These are phyloP conservation scores for Triplophysa rosa DNA, from an alignment of 2,113 vertebrate species.

Conservation along the genomic window DNA sequence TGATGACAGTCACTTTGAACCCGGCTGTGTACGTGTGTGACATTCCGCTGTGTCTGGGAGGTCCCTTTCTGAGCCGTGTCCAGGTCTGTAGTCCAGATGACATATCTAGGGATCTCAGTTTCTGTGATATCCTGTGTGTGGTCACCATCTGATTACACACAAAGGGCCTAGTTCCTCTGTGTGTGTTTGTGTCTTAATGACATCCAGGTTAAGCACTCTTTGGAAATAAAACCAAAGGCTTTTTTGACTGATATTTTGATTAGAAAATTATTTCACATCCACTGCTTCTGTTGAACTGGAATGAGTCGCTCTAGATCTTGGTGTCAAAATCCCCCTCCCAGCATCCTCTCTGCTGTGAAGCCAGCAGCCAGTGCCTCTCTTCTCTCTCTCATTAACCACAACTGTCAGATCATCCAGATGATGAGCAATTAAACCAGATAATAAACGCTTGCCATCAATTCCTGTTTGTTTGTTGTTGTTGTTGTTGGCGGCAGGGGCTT, in stretches of 20 bases:
- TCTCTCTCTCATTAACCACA: slow-evolving; percentile 82
- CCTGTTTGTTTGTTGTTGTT: slow-evolving; percentile 81
- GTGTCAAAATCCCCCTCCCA: slow-evolving; percentile 29
- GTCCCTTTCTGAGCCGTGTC: slow-evolving; percentile 59
- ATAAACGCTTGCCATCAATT: slow-evolving; percentile 82
- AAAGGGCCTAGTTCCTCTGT: slow-evolving; percentile 12
- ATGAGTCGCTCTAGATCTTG: slow-evolving; percentile 55
- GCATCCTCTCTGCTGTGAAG: slow-evolving; percentile 63
- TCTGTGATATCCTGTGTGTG: slow-evolving; percentile 64
- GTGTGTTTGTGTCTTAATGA: slow-evolving; percentile 47
- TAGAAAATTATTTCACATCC: slow-evolving; percentile 55
- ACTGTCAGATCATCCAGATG: slow-evolving; percentile 83
- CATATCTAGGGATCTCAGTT: slow-evolving; percentile 63
- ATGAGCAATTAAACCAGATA: slow-evolving; percentile 84
- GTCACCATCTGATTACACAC: slow-evolving; percentile 57
- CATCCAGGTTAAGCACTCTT: slow-evolving; percentile 48
- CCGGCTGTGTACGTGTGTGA: slow-evolving; percentile 56
- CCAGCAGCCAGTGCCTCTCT: slow-evolving; percentile 67
- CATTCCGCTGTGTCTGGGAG: slow-evolving; percentile 64
- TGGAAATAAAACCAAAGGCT: slow-evolving; percentile 52
- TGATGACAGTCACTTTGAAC: slow-evolving; percentile 42
- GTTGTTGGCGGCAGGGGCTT: slow-evolving; percentile 69
- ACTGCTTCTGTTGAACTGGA: slow-evolving; percentile 56
- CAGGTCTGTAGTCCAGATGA: slow-evolving; percentile 71
- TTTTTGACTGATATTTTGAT: slow-evolving; percentile 50